Conservation (phyloP, 2,113 vertebrate genomes). For the Corythaixoides concolor region DNA sequence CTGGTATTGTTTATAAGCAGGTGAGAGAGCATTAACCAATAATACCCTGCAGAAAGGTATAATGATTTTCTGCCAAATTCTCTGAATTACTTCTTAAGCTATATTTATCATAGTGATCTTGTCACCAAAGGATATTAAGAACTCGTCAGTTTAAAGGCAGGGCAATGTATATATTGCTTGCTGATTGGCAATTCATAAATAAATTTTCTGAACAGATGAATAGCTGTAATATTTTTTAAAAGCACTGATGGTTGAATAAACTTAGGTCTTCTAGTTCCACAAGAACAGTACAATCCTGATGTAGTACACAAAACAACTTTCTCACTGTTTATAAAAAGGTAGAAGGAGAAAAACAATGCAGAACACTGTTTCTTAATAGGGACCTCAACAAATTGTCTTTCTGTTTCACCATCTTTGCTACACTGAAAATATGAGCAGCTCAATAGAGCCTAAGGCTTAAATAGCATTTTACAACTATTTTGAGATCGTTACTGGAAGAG, state of each 20-base stretch:
- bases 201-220: background rate
- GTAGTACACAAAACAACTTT: background rate
- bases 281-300: background rate
- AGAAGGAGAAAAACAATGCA: background rate
- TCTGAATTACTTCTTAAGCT: background rate
- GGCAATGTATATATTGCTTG: background rate
- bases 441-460: background rate
- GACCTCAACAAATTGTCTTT: background rate
- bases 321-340: background rate
- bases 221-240: background rate
- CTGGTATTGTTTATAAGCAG: background rate
- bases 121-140: background rate
- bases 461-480: background rate
- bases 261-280: background rate
- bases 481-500: background rate
- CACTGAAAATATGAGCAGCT: background rate
- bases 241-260: background rate
- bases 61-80: background rate
- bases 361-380: background rate
- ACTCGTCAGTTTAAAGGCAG: background rate
- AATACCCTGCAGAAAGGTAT: background rate
- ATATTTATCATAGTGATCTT: background rate
- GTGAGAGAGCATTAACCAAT: background rate
- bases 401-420: background rate
- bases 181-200: background rate